phyloP scores from a whole-genome alignment of 2,113 vertebrate species.

The Mellivora capensis region DNA sequence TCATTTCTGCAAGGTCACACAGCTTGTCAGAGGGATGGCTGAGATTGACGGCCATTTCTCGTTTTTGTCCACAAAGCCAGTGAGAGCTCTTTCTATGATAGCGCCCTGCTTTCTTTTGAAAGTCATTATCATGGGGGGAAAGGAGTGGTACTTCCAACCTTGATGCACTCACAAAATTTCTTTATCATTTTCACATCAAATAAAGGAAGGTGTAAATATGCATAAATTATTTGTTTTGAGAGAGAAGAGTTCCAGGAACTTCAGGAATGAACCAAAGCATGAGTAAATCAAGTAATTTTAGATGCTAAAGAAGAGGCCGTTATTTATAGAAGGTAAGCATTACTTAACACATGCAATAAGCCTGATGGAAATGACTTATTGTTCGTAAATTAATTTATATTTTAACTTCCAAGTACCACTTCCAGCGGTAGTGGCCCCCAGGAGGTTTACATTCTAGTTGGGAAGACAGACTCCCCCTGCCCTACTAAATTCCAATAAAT shows the following conservation, averaged over 20 bases:
- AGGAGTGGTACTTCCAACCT: background rate
- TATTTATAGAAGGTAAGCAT: background rate
- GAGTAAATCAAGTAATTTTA: background rate
- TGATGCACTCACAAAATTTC: background rate
- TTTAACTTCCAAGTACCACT: background rate
- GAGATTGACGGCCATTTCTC: background rate
- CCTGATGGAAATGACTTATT: background rate
- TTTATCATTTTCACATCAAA: background rate
- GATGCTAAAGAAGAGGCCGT: background rate
- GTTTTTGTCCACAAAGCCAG: background rate
- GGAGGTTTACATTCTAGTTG: background rate
- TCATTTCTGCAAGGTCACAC: background rate
- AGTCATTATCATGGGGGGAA: background rate
- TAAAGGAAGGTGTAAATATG: background rate
- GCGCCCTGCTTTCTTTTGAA: background rate
- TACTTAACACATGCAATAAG: background rate
- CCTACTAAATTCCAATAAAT: background rate
- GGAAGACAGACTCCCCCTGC: background rate
- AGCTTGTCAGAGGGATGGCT: background rate
- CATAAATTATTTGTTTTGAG: background rate
- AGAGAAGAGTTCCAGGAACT: background rate
- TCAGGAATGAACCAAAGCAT: background rate
- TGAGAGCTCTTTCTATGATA: background rate
- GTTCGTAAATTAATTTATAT: background rate
- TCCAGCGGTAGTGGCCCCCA: background rate